Conservation (phyloP, 1,140 invertebrate genomes). For the Drosophila teissieri region DNA sequence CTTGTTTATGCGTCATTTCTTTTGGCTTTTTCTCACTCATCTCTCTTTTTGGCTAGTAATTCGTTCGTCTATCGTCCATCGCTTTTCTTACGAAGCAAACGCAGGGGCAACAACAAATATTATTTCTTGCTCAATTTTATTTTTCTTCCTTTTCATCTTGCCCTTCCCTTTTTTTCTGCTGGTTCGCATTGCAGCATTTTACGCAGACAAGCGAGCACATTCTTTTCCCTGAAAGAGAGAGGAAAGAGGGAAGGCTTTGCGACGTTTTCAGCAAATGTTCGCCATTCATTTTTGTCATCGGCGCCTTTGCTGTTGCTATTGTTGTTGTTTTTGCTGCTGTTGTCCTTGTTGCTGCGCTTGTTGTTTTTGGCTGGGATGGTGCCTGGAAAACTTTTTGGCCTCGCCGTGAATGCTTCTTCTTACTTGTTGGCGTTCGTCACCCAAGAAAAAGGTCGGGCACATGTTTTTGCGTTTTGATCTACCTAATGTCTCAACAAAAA, state of each 20-base stretch:
- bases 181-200: slow-evolving; percentile 78
- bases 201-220: slow-evolving; percentile 48
- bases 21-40: slow-evolving; percentile 22
- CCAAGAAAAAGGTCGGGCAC: no score
- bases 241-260: slow-evolving; percentile 23
- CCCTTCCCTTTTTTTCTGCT: slow-evolving; percentile 36
- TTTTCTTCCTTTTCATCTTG: slow-evolving; percentile 28
- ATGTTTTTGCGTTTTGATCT: no score
- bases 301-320: slow-evolving; percentile 1
- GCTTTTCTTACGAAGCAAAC: slow-evolving; percentile 45
- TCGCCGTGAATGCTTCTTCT: slow-evolving; percentile 56
- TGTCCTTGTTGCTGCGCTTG: slow-evolving; percentile 8
- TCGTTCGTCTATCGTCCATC: no score
- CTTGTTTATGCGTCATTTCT: slow-evolving; percentile 48
- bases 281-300: slow-evolving; percentile 57
- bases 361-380: slow-evolving; percentile 17
- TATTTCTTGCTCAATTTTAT: slow-evolving; percentile 57
- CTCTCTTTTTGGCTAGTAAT: slow-evolving; percentile 6
- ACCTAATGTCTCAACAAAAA: no score
- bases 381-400: slow-evolving; percentile 55
- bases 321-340: no score
- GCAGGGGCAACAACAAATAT: slow-evolving; percentile 50
- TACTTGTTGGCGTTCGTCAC: no score
- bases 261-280: slow-evolving; percentile 56
- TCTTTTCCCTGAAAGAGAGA: background rate